Conservation (phyloP, 2,113 vertebrate genomes). For the Lucifuga dentata region DNA sequence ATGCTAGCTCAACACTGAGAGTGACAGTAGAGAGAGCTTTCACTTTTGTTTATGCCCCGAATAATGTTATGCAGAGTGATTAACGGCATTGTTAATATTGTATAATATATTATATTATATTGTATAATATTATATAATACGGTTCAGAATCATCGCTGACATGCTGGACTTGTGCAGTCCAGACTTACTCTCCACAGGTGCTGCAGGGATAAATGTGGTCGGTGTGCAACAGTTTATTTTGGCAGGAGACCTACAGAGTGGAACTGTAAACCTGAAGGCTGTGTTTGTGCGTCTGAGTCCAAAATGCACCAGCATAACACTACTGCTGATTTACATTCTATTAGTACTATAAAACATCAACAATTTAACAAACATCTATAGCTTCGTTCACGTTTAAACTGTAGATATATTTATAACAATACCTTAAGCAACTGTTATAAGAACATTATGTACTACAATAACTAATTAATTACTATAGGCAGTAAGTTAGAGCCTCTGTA, state of each 20-base stretch:
- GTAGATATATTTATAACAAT: background rate
- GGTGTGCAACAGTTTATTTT: slow-evolving; percentile 79
- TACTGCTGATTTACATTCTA: background rate
- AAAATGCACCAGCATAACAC: background rate
- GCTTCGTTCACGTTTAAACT: background rate
- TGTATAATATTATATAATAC: too few relatives aligned
- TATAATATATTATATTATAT: too few relatives aligned
- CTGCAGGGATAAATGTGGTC: slow-evolving; percentile 66
- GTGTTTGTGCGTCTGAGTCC: background rate
- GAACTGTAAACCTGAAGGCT: slow-evolving; percentile 9
- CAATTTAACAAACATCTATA: background rate
- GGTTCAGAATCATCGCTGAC: slow-evolving; percentile 40
- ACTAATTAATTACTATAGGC: background rate
- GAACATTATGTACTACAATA: background rate
- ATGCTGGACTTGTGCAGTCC: slow-evolving; percentile 36
- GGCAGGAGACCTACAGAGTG: slow-evolving; percentile 41
- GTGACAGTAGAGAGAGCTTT: slow-evolving; percentile 42
- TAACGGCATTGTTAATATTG: too few relatives aligned
- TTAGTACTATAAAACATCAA: background rate
- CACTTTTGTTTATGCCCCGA: background rate
- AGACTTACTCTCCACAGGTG: slow-evolving; percentile 62
- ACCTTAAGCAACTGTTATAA: background rate
- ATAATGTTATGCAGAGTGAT: too few relatives aligned
- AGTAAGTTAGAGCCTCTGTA: background rate
- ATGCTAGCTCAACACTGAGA: slow-evolving; percentile 14